Evolutionary conservation across 2,888 invertebrate genomes (phyloP), one percentile per base, ranked within the genome.

Genomic region (Tinea pellionella): DNA sequence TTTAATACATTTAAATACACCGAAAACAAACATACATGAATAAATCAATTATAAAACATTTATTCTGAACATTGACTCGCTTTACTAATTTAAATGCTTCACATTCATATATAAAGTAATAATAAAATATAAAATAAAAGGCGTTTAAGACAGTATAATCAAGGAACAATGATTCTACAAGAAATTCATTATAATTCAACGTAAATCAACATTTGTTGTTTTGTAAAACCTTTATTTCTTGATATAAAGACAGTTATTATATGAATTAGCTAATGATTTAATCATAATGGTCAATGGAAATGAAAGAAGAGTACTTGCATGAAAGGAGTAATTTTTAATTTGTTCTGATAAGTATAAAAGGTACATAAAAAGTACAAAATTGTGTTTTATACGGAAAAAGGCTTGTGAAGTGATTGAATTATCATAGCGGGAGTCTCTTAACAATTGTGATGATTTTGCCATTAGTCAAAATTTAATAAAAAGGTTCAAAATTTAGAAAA

Each of bases 371-470:
- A 53, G n/a, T 53, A 16, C 9, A 53, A 53, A 53, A 53, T 53
- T 19, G 53, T 53, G 53, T 53, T 53, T 53, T n/a, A 53, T 9
- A 24, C n/a, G n/a, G 18, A 53, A 53, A 53, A 53, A 53, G 53
- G 53, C 53, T 16, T 19, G 53, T 53, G 53, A 53, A 12, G 53
- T 53, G 53, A 53, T 53, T 53, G 9, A 53, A 24, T 53, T 55
- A 13, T 55, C 13, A 32, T 57, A 57, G 57, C 57, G 30, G 57
- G 57, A 32, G 29, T 32, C 57, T 80, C 84, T 85, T 86, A 86
- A 86, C 85, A 86, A 86, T 86, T 86, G 86, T 81, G 79, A 74
- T 75, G 80, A 80, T 78, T 82, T 86, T 86, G 86, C 86, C 86
- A 85, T 80, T 80, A 85, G 83, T 84, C 77, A 77, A 85, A 83